Evolutionary conservation across 1,140 invertebrate species (phyloP).

Genomic region (Zaprionus capensis): DNA sequence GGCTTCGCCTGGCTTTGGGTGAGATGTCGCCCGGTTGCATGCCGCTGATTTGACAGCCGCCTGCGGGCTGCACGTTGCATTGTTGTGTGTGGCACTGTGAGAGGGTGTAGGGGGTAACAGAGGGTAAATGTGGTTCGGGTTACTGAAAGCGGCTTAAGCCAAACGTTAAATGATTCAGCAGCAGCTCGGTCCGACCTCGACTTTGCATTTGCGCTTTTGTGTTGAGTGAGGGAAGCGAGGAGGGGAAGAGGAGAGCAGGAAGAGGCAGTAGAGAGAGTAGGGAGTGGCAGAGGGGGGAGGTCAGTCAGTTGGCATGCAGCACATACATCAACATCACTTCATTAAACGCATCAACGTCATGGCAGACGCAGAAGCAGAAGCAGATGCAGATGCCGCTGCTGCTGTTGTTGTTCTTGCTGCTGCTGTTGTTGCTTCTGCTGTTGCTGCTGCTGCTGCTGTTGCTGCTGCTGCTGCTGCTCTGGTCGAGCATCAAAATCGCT

Average conservation of each 20-base stretch:
- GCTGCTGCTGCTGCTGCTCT: not conserved
- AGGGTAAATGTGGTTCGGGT: constrained; percentile 15
- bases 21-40: constrained; percentile 23
- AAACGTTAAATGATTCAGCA: constrained; percentile 43
- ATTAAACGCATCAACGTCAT: constrained; percentile 72
- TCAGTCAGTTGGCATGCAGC: constrained; percentile 4
- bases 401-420: too few species aligned
- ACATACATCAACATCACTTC: constrained; percentile 63
- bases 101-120: not conserved
- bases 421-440: not conserved
- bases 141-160: constrained; percentile 40
- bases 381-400: not conserved
- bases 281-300: not conserved
- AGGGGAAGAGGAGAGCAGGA: not conserved
- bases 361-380: constrained; percentile 5
- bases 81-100: not conserved
- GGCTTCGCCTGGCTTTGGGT: constrained; percentile 50
- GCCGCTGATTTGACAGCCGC: constrained; percentile 51
- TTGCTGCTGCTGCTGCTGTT: not conserved
- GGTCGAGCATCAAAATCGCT: constrained; percentile 58
- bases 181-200: constrained; percentile 1
- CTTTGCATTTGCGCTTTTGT: constrained; percentile 20
- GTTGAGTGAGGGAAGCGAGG: too few species aligned
- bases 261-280: not conserved
- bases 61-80: constrained; percentile 27